phyloP scores from a whole-genome alignment of 1,140 invertebrate genomes.

The Cyclargus thomasi region DNA sequence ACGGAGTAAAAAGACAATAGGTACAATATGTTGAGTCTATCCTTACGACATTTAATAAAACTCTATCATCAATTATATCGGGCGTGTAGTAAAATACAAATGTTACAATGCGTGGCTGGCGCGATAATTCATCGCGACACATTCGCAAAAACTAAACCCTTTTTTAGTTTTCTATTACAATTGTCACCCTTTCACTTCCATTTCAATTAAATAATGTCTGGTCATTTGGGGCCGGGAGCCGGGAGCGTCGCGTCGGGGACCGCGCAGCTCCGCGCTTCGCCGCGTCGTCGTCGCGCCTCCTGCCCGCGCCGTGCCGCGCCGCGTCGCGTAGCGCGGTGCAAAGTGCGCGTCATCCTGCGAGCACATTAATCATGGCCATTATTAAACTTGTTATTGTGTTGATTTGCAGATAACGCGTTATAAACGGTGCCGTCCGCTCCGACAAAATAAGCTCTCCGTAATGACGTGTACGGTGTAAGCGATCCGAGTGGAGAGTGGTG shows the following conservation, averaged over 20 bases:
- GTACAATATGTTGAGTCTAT: background rate
- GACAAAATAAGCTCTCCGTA: conserved; percentile 72
- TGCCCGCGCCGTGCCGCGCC: conserved; percentile 32
- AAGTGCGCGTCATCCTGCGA: conserved; percentile 67
- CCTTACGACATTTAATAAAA: conserved; percentile 9
- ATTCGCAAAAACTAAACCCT: conserved; percentile 63
- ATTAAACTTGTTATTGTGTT: conserved; percentile 75
- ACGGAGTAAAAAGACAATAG: background rate
- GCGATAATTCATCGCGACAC: conserved; percentile 64
- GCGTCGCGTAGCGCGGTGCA: conserved; percentile 28
- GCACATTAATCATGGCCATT: conserved; percentile 73
- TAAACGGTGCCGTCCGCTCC: conserved; percentile 71
- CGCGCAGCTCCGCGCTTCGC: conserved; percentile 21
- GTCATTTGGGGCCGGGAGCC: conserved; percentile 62
- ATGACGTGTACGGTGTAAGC: conserved; percentile 52
- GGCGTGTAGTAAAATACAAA: conserved; percentile 54
- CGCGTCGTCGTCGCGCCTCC: conserved; percentile 43
- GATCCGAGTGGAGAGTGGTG: conserved; percentile 41
- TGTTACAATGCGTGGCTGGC: conserved; percentile 69
- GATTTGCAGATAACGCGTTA: conserved; percentile 72
- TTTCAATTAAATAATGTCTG: conserved; percentile 76
- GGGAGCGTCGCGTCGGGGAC: conserved; percentile 19
- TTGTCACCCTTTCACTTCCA: conserved; percentile 72
- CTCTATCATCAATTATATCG: conserved; percentile 14
- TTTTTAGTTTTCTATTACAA: conserved; percentile 71